These are phyloP conservation scores for Drosophila neotestacea DNA, from an alignment of 2,888 invertebrate genomes.

Conservation along the genomic window DNA sequence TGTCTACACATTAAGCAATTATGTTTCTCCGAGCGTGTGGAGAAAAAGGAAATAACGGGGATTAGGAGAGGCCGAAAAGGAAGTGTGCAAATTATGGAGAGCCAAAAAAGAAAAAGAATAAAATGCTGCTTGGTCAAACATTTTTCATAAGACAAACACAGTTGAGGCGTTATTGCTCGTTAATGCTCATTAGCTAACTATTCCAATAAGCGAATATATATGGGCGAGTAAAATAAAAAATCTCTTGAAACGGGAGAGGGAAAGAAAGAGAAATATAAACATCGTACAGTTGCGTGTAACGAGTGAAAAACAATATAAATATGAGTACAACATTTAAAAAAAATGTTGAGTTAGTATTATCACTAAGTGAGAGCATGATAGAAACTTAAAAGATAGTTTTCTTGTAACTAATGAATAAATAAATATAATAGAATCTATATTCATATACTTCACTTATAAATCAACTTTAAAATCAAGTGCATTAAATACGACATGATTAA, in stretches of 20 bases:
- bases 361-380: no score
- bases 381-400: not conserved
- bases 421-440: not conserved
- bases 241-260: not conserved
- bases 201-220: conserved; percentile 14
- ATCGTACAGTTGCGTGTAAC: not conserved
- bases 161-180: conserved; percentile 19
- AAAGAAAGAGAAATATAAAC: no score
- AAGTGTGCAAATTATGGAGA: conserved; percentile 12
- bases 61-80: not conserved
- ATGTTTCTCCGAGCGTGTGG: conserved; percentile 7
- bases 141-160: conserved; percentile 11
- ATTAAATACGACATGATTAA: conserved; percentile 16
- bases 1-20: conserved; percentile 63
- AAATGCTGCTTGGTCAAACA: conserved; percentile 7
- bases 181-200: conserved; percentile 26
- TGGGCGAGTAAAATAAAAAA: not conserved
- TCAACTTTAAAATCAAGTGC: not conserved
- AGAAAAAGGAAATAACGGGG: not conserved
- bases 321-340: no score
- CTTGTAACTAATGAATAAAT: no score
- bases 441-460: not conserved
- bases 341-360: no score
- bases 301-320: not conserved
- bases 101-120: conserved; percentile 1